phyloP scores from a whole-genome alignment of 2,113 vertebrate species.

The Cynopterus brachyotis region DNA sequence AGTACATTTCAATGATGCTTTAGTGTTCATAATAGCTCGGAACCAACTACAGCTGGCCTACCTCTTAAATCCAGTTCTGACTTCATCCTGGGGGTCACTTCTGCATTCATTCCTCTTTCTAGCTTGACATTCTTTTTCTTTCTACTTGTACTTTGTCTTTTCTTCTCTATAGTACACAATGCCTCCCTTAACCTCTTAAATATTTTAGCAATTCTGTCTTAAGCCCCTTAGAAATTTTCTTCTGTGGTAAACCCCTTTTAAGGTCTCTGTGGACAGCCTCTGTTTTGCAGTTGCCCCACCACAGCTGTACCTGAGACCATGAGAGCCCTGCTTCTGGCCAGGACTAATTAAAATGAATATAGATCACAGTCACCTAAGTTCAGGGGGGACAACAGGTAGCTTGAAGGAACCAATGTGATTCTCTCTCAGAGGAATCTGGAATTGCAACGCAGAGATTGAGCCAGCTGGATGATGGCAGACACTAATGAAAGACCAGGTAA shows the following conservation, averaged over 20 bases:
- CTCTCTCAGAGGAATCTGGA: neutral
- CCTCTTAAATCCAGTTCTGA: neutral
- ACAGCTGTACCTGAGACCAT: neutral
- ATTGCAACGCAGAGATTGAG: neutral
- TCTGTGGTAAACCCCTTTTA: neutral
- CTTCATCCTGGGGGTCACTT: neutral
- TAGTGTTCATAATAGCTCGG: accelerated
- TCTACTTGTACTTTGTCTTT: neutral
- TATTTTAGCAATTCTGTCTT: neutral
- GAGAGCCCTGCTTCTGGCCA: neutral
- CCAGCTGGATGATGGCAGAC: neutral
- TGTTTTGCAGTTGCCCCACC: neutral
- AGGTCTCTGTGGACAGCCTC: neutral
- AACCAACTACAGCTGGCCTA: neutral
- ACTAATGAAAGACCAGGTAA: neutral
- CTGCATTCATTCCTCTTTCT: neutral
- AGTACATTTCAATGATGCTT: neutral
- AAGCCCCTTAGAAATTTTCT: neutral
- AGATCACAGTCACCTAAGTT: neutral
- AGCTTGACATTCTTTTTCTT: neutral
- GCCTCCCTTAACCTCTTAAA: neutral
- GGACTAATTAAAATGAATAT: neutral
- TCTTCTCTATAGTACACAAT: neutral
- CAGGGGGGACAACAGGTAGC: neutral
- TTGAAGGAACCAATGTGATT: neutral